A percentile compares a stretch with the other conserved stretches of the same genome.
These are phyloP conservation scores for Procambarus virginalis DNA, from an alignment of 1,140 invertebrate species.

Conservation along the genomic window DNA sequence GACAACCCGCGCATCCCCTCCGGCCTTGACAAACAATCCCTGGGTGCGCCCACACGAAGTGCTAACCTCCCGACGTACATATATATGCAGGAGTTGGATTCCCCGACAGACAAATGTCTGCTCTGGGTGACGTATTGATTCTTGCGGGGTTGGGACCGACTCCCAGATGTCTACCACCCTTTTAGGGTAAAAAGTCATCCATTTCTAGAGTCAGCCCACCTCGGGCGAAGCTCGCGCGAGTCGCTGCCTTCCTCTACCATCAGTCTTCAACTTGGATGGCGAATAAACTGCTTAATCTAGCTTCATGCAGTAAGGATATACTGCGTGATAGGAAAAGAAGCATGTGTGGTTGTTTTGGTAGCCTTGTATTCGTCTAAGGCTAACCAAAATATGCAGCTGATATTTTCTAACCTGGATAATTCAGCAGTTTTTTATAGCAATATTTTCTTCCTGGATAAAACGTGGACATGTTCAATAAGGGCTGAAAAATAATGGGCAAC, in stretches of 20 bases:
- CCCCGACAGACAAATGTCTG: constrained; percentile 17
- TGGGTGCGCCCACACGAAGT: neutral
- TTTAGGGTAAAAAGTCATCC: neutral
- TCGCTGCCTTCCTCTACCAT: constrained; percentile 4
- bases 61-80: neutral
- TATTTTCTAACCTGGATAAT: constrained; percentile 53
- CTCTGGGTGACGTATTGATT: constrained; percentile 13
- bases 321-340: neutral
- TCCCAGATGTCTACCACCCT: neutral
- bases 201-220: neutral
- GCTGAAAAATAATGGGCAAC: constrained; percentile 65
- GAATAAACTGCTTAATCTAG: neutral
- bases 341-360: neutral
- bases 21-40: too few relatives aligned
- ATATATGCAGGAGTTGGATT: too few relatives aligned
- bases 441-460: constrained; percentile 61
- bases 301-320: constrained; percentile 1
- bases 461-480: constrained; percentile 59
- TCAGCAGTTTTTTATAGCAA: constrained; percentile 30
- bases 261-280: neutral
- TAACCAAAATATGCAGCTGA: neutral
- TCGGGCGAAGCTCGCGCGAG: too few relatives aligned
- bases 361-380: constrained; percentile 15
- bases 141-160: neutral
- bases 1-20: too few relatives aligned